Evolutionary conservation across 2,888 invertebrate genomes (phyloP).

Genomic region (Rhamnusium bicolor): DNA sequence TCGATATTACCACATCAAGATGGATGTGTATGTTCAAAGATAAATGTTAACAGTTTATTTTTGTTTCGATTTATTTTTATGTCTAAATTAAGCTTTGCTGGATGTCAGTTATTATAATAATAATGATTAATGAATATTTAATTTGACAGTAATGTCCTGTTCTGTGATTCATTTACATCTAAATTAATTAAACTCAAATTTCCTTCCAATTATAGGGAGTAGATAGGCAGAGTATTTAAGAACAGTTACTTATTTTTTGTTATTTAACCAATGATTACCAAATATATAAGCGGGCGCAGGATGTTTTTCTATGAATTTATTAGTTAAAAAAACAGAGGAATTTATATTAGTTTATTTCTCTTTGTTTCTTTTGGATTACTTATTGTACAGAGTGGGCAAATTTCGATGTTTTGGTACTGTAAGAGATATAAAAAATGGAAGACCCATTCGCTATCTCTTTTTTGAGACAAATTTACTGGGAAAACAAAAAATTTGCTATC

Average conservation of each 20-base stretch:
- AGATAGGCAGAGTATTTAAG: neutral
- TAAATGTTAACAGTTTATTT: neutral
- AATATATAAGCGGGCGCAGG: neutral
- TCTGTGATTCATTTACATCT: neutral
- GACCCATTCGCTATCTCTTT: too few relatives aligned
- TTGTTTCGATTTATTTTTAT: neutral
- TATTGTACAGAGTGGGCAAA: too few relatives aligned
- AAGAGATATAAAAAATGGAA: too few relatives aligned
- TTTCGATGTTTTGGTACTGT: too few relatives aligned
- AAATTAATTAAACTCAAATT: neutral
- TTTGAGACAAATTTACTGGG: too few relatives aligned
- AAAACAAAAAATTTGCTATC: too few relatives aligned
- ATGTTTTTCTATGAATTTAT: neutral
- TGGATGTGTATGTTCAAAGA: neutral
- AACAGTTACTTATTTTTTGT: neutral
- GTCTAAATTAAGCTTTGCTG: neutral
- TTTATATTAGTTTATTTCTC: neutral
- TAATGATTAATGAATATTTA: neutral
- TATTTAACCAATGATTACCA: neutral
- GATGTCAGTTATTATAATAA: neutral
- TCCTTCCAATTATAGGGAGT: neutral
- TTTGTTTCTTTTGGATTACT: too few relatives aligned
- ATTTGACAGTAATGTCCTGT: neutral
- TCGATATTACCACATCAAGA: neutral
- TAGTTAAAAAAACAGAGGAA: neutral